A percentile compares a stretch with the other conserved stretches of the same genome.
Evolutionary conservation across 2,113 vertebrate species (phyloP).

Genomic region (Rhizomys pruinosus): DNA sequence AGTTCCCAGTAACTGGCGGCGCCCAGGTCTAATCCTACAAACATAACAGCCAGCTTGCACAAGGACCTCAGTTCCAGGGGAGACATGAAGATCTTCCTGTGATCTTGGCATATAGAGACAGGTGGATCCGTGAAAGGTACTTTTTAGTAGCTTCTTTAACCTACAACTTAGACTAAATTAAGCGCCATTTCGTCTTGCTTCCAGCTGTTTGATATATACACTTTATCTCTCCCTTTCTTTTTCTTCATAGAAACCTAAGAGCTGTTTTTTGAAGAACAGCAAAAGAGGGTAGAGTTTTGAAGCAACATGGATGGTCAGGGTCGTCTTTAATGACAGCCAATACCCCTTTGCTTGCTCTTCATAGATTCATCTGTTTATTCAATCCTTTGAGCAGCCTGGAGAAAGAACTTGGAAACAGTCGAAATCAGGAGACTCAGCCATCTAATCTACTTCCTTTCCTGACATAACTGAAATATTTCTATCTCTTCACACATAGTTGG

Average conservation of each 20-base stretch:
- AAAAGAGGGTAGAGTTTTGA: constrained; percentile 58
- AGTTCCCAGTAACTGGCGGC: background rate
- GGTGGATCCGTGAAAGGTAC: accelerated
- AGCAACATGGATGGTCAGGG: too few relatives aligned
- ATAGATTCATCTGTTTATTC: constrained; percentile 3
- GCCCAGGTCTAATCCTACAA: background rate
- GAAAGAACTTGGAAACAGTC: constrained; percentile 52
- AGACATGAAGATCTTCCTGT: accelerated
- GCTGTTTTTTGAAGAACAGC: constrained; percentile 29
- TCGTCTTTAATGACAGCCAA: constrained; percentile 66
- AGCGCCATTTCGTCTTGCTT: background rate
- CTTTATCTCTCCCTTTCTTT: background rate
- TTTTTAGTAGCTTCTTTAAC: background rate
- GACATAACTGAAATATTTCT: background rate
- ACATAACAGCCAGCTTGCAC: accelerated
- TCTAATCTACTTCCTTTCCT: background rate
- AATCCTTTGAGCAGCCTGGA: constrained; percentile 31
- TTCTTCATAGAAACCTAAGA: background rate
- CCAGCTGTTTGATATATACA: background rate
- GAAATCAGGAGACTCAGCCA: constrained; percentile 29
- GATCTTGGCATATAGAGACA: background rate
- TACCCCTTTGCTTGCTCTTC: constrained; percentile 17
- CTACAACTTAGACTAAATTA: background rate
- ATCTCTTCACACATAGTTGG: constrained; percentile 46
- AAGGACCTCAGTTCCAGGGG: background rate